These are phyloP conservation scores for Carabus problematicus DNA, from an alignment of 2,888 invertebrate species.

Conservation along the genomic window DNA sequence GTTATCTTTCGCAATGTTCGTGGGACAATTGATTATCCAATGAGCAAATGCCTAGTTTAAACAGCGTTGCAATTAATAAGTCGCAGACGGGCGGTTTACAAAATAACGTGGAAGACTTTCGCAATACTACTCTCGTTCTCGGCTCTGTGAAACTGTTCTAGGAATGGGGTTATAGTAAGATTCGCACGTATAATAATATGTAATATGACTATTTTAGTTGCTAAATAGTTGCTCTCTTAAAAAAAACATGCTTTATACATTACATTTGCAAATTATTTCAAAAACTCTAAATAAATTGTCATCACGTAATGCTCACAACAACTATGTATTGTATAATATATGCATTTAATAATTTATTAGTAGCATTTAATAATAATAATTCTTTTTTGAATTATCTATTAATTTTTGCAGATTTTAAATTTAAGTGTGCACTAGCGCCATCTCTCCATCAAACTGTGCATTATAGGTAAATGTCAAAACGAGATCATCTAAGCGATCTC, in stretches of 20 bases:
- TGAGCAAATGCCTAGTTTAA: constrained; percentile 17
- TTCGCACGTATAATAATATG: constrained; percentile 31
- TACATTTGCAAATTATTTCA: constrained; percentile 3
- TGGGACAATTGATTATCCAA: constrained; percentile 29
- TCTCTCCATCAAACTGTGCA: too few species aligned
- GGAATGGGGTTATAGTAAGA: constrained; percentile 29
- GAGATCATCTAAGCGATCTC: background rate
- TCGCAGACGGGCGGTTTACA: background rate
- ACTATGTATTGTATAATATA: too few species aligned
- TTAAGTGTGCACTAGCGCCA: too few species aligned
- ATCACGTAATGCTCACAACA: too few species aligned
- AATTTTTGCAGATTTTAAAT: too few species aligned
- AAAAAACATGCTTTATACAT: too few species aligned
- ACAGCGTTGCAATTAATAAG: constrained; percentile 21
- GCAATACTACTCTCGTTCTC: constrained; percentile 21
- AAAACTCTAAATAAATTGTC: background rate
- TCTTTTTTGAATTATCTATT: too few species aligned
- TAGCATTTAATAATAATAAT: too few species aligned
- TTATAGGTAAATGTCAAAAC: constrained; percentile 19
- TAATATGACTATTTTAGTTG: constrained; percentile 16
- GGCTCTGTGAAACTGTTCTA: constrained; percentile 29
- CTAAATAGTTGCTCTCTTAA: too few species aligned
- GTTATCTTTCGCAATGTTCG: constrained; percentile 24
- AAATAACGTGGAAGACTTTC: constrained; percentile 29
- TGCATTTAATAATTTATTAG: too few species aligned